phyloP scores from a whole-genome alignment of 2,888 invertebrate genomes.

The Cerceris rybyensis region DNA sequence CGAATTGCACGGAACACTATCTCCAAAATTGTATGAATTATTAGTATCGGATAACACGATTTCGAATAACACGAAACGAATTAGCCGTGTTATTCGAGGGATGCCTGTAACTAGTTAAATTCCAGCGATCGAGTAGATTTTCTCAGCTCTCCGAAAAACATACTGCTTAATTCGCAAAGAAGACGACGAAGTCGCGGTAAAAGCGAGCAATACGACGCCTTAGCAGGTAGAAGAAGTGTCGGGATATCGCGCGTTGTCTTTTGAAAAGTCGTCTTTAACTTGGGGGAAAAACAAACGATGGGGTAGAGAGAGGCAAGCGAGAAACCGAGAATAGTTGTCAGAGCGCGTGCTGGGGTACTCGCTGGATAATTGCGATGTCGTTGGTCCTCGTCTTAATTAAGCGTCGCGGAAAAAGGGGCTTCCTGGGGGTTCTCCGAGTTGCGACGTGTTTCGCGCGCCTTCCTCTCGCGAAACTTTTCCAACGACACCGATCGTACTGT shows the following conservation, averaged over 20 bases:
- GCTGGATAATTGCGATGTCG: slow-evolving; percentile 68
- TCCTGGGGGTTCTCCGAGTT: slow-evolving; percentile 29
- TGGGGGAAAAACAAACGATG: slow-evolving; percentile 17
- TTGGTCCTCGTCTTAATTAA: slow-evolving; percentile 69
- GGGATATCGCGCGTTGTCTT: not conserved
- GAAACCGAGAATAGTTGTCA: slow-evolving; percentile 56
- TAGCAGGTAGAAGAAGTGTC: too few species aligned
- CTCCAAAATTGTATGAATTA: too few species aligned
- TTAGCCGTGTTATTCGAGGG: too few species aligned
- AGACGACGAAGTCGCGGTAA: too few species aligned
- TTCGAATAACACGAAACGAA: too few species aligned
- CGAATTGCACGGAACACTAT: too few species aligned
- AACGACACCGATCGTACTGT: not conserved
- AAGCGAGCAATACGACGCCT: too few species aligned
- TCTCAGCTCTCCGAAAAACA: too few species aligned
- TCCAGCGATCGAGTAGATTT: too few species aligned
- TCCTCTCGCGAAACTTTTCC: slow-evolving; percentile 27
- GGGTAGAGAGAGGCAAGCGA: slow-evolving; percentile 34
- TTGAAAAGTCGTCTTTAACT: slow-evolving; percentile 29
- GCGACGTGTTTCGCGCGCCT: slow-evolving; percentile 17
- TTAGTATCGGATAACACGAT: too few species aligned
- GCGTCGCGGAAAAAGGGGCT: slow-evolving; percentile 30
- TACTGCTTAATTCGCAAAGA: too few species aligned
- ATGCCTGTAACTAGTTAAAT: too few species aligned
- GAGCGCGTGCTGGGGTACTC: slow-evolving; percentile 58